These are phyloP conservation scores for Varecia variegata DNA, from an alignment of 2,797 vertebrate genomes.

Conservation along the genomic window DNA sequence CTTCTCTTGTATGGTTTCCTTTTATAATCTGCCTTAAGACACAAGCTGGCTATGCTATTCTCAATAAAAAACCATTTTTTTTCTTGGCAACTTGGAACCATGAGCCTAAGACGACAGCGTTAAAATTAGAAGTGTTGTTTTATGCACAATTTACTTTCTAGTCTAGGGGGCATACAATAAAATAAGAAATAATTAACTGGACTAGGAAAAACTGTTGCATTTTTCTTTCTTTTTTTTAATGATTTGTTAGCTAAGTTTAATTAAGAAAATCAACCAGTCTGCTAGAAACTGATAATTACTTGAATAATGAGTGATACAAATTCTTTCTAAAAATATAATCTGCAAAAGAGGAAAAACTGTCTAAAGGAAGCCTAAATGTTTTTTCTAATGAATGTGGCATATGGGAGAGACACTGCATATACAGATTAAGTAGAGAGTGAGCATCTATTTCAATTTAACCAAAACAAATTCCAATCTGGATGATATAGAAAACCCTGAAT, in stretches of 20 bases:
- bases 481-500: not conserved
- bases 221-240: constrained; percentile 27
- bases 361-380: not conserved
- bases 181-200: constrained; percentile 44
- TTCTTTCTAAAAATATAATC: constrained; percentile 44
- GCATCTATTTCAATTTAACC: not conserved
- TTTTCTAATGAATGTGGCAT: not conserved
- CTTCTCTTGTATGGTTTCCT: constrained; percentile 27
- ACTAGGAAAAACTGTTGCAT: not conserved
- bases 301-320: constrained; percentile 43
- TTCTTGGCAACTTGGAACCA: not conserved
- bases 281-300: constrained; percentile 62
- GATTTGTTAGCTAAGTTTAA: constrained; percentile 65
- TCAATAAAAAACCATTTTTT: constrained; percentile 47
- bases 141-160: constrained; percentile 7
- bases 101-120: not conserved
- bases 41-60: not conserved
- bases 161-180: not conserved
- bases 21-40: constrained; percentile 26
- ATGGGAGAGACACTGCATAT: not conserved
- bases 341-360: not conserved
- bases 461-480: not conserved
- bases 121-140: constrained; percentile 47
- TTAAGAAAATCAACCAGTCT: constrained; percentile 70
- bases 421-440: not conserved